A percentile compares a stretch with the other conserved stretches of the same genome.
Conservation (phyloP, 2,797 vertebrate genomes). For the Takifugu ocellatus region DNA sequence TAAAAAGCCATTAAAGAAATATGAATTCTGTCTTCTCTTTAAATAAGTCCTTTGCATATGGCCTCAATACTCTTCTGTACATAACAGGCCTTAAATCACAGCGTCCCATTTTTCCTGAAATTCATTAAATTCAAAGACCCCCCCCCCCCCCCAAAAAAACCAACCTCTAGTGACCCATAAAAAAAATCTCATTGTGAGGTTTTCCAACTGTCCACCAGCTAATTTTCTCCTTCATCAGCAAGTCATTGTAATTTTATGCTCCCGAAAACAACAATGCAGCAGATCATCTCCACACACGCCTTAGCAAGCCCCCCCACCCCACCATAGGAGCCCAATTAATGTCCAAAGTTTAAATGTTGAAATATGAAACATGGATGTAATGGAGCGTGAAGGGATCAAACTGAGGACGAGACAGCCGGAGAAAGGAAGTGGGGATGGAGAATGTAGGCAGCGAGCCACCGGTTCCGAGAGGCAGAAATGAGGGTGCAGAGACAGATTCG, state of each 20-base stretch:
- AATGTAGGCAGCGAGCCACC: slow-evolving; percentile 16
- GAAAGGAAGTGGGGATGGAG: slow-evolving; percentile 13
- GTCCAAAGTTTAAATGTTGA: slow-evolving; percentile 39
- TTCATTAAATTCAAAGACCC: no score
- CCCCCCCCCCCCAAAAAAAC: no score
- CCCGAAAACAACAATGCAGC: slow-evolving; percentile 20
- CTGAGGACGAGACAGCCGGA: slow-evolving; percentile 23
- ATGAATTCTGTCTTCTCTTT: no score
- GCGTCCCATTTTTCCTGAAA: no score
- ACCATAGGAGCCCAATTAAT: slow-evolving; percentile 37
- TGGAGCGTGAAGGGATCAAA: slow-evolving; percentile 44
- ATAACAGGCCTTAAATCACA: not conserved
- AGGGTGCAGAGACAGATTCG: not conserved
- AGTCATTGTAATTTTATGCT: slow-evolving; percentile 42
- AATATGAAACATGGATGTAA: slow-evolving; percentile 43
- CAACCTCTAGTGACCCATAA: no score
- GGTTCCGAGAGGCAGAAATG: slow-evolving; percentile 18
- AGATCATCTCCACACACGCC: slow-evolving; percentile 22
- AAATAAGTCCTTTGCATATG: no score
- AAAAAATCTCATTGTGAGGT: no score
- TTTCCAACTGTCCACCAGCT: slow-evolving; percentile 33
- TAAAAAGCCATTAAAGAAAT: no score
- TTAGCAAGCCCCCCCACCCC: slow-evolving; percentile 1
- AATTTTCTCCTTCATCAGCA: slow-evolving; percentile 44
- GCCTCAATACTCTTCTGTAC: not conserved